These are phyloP conservation scores for Pogoniulus pusillus DNA, from an alignment of 2,797 vertebrate genomes.

Conservation along the genomic window DNA sequence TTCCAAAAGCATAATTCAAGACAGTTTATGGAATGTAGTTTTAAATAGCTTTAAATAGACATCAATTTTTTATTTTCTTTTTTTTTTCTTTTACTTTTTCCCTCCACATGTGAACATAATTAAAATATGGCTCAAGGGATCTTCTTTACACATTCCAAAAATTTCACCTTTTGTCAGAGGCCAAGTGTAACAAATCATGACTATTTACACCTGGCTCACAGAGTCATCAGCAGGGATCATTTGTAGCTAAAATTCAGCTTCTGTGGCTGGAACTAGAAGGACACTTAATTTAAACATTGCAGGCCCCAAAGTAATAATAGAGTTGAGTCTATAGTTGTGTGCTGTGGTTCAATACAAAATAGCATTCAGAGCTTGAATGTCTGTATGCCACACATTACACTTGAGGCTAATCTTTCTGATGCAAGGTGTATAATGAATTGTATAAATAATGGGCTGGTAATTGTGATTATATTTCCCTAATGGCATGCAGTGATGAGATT, in stretches of 20 bases:
- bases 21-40: neutral
- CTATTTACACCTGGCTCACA: neutral
- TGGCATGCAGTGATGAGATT: neutral
- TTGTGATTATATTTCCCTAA: constrained; percentile 5
- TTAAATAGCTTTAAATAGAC: neutral
- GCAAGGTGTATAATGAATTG: neutral
- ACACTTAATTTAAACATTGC: neutral
- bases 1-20: neutral
- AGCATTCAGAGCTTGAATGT: neutral
- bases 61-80: neutral
- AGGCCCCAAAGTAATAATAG: neutral
- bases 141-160: constrained; percentile 22
- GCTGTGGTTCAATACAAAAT: neutral
- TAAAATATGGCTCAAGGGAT: constrained; percentile 14
- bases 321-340: neutral
- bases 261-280: neutral
- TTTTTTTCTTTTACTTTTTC: neutral
- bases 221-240: neutral
- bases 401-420: constrained; percentile 6
- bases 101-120: neutral
- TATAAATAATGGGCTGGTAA: neutral
- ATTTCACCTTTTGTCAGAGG: constrained; percentile 13
- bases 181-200: constrained; percentile 29
- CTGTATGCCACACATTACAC: neutral
- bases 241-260: neutral